Base-by-base conservation (phyloP, 2,797 vertebrate species). In the Microcaecilia unicolor region DNA sequence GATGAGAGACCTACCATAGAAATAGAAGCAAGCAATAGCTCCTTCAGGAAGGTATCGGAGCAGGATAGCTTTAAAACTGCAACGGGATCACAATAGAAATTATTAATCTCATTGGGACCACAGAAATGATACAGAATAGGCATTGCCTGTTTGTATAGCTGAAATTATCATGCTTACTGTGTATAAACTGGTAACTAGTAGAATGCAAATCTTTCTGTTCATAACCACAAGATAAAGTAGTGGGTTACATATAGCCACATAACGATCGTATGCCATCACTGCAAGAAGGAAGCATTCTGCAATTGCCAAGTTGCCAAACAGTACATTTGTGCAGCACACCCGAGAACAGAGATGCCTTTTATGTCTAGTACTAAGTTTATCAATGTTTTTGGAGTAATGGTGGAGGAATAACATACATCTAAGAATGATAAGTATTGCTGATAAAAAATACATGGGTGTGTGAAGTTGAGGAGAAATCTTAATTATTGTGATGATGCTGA, bases 261-360 rank as follows among this genome's bases (percentile, higher is more conserved):
- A 59, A 8, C 31, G 31, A 13, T 67, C 64, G 16, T 61, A 61
- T 7, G 58, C 52, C 58, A 32, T 44, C 28, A 18, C 45, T 2
- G 15, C 44, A 22, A 8, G 52, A 18, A 27, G 37, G 37, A 23
- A 56, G 15, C 15, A 51, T 27, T 10, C 50, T 9, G 48, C 25
- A 8, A 25, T 28, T 14, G 24, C 28, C 20, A 37, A 40, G 16
- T n/a, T n/a, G 25, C 15, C 17, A 31, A 40, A 28, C 40, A 18
- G 4, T 19, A 10, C n/a, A 25, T 12, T 24, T 40, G 37, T 2
- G 19, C 25, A 15, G 39, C 18, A 10, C 37, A 40, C 5, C 22
- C 37, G 10, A 12, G 5, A 14, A 31, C 25, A 4, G 21, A 18
- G 9, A 40, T 40, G 10, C 28, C 25, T 6, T 25, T 22, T 3